Evolutionary conservation across 2,797 vertebrate species (phyloP).

Genomic region (Alosa sapidissima): DNA sequence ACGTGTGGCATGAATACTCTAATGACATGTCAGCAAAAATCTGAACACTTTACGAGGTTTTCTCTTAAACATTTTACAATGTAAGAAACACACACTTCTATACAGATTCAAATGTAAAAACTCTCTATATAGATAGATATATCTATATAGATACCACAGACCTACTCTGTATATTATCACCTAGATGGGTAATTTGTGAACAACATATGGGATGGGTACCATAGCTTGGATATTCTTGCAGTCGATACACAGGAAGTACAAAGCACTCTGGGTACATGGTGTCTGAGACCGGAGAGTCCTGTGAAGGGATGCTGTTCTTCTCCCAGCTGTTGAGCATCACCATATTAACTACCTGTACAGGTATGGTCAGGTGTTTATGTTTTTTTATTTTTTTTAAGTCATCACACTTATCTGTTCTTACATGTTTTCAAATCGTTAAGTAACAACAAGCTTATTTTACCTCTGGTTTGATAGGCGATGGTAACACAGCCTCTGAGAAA

Average conservation of each 20-base stretch:
- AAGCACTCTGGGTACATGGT: constrained; percentile 36
- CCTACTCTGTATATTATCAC: neutral
- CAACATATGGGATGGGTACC: constrained; percentile 30
- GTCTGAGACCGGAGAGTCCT: constrained; percentile 42
- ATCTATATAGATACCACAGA: neutral
- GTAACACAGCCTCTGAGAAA: constrained; percentile 53
- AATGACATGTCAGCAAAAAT: neutral
- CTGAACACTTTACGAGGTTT: neutral
- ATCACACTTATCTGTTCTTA: no score
- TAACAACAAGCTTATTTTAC: neutral
- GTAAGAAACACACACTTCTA: neutral
- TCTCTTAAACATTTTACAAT: neutral
- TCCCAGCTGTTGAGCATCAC: constrained; percentile 39
- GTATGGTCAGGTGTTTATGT: neutral
- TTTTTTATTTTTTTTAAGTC: neutral
- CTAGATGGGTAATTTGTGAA: neutral
- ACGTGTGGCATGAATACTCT: neutral
- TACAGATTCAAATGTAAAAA: no score
- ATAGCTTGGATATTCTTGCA: constrained; percentile 29
- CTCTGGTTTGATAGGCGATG: neutral
- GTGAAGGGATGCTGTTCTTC: constrained; percentile 22
- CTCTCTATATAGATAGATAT: neutral
- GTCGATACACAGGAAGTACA: constrained; percentile 39
- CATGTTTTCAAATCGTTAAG: no score
- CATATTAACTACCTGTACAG: constrained; percentile 34